A percentile compares a stretch with the other conserved stretches of the same genome.
phyloP scores from a whole-genome alignment of 2,888 invertebrate genomes.

The Helleia helle region DNA sequence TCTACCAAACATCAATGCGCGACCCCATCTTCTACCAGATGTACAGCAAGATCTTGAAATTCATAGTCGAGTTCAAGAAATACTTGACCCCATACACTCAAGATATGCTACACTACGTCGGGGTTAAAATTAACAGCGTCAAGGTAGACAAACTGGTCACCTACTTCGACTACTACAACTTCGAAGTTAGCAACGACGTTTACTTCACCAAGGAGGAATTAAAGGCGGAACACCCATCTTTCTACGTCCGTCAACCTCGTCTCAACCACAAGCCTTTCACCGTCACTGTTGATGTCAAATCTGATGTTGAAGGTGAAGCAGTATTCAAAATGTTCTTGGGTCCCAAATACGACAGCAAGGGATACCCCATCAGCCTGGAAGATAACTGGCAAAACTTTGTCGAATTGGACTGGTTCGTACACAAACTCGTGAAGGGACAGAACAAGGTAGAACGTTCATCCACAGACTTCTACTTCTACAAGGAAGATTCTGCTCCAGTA shows the following conservation, averaged over 20 bases:
- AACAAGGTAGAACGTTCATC: constrained; percentile 79
- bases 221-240: constrained; percentile 41
- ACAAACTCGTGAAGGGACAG: constrained; percentile 74
- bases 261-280: constrained; percentile 81
- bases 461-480: constrained; percentile 75
- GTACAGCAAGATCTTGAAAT: constrained; percentile 74
- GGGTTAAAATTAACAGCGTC: constrained; percentile 75
- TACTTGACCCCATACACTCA: constrained; percentile 72
- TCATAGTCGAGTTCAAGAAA: constrained; percentile 75
- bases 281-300: constrained; percentile 72
- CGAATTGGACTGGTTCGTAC: constrained; percentile 74
- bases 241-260: constrained; percentile 78
- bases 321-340: constrained; percentile 79
- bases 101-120: constrained; percentile 71
- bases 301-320: constrained; percentile 73
- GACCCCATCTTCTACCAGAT: constrained; percentile 82
- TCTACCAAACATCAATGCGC: constrained; percentile 77
- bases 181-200: constrained; percentile 74
- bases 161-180: constrained; percentile 78
- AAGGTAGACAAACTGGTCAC: constrained; percentile 76
- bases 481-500: constrained; percentile 76
- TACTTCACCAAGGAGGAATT: constrained; percentile 38
- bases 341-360: constrained; percentile 78
- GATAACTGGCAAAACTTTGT: constrained; percentile 76
- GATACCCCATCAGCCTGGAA: constrained; percentile 61